These are phyloP conservation scores for Orthosia cruda DNA, from an alignment of 2,888 invertebrate genomes.

Conservation along the genomic window DNA sequence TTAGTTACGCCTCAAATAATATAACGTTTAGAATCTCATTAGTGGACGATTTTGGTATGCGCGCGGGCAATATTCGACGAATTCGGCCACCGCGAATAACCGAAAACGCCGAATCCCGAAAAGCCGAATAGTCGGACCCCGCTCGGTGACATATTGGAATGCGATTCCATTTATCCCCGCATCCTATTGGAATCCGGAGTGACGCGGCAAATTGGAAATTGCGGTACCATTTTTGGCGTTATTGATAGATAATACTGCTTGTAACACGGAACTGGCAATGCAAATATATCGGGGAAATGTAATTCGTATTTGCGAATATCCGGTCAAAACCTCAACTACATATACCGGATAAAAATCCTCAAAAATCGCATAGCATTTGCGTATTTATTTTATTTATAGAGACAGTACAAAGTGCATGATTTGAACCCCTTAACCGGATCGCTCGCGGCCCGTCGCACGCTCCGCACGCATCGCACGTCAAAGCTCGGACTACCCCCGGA, in stretches of 20 bases:
- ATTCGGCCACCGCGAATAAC: constrained; percentile 81
- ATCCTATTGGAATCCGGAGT: constrained; percentile 92
- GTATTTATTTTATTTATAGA: constrained; percentile 25
- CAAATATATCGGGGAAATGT: constrained; percentile 53
- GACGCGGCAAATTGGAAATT: constrained; percentile 91
- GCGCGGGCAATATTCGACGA: constrained; percentile 82
- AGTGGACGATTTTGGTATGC: constrained; percentile 81
- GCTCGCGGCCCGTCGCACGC: constrained; percentile 72
- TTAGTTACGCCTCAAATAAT: constrained; percentile 72
- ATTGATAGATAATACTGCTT: constrained; percentile 88
- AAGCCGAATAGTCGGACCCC: constrained; percentile 87
- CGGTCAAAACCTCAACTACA: constrained; percentile 1
- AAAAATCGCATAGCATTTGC: neutral
- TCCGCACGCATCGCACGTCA: constrained; percentile 86
- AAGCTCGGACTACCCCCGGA: constrained; percentile 86
- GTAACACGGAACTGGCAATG: constrained; percentile 74
- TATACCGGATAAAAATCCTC: neutral
- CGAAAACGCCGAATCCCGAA: constrained; percentile 85
- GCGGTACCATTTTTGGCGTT: constrained; percentile 90
- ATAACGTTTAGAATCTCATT: constrained; percentile 87
- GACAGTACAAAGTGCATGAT: constrained; percentile 58
- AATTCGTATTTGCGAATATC: constrained; percentile 28
- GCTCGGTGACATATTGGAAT: constrained; percentile 91
- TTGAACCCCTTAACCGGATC: constrained; percentile 69
- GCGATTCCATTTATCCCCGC: constrained; percentile 91